These are phyloP conservation scores for Carassius carassius DNA, from an alignment of 2,113 vertebrate genomes.

Conservation along the genomic window DNA sequence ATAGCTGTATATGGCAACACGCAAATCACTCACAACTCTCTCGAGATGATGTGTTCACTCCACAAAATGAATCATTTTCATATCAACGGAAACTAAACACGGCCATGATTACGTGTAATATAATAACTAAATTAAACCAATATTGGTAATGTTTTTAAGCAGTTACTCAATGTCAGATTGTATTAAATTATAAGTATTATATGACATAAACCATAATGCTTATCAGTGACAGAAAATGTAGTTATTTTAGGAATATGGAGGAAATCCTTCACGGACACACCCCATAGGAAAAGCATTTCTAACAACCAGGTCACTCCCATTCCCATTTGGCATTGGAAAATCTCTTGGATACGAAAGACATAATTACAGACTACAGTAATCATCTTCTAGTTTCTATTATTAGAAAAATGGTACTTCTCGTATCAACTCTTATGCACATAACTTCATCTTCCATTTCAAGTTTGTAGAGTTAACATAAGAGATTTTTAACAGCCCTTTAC, in stretches of 20 bases:
- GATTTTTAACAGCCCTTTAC: background rate
- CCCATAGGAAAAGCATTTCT: slow-evolving; percentile 65
- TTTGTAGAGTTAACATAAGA: background rate
- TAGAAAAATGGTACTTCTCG: background rate
- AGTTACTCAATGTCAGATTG: background rate
- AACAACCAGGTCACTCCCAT: slow-evolving; percentile 60
- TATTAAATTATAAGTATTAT: background rate
- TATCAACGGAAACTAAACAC: too few species aligned
- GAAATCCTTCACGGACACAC: slow-evolving; percentile 70
- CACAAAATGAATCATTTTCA: too few species aligned
- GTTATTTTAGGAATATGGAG: slow-evolving; percentile 65
- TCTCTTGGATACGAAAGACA: slow-evolving; percentile 49
- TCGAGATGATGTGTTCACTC: too few species aligned
- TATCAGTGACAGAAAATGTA: slow-evolving; percentile 61
- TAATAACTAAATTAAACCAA: too few species aligned
- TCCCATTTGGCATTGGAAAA: slow-evolving; percentile 67
- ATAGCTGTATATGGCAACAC: too few species aligned
- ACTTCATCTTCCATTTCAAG: background rate
- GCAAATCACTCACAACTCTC: too few species aligned
- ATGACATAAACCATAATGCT: slow-evolving; percentile 28
- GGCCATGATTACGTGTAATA: too few species aligned
- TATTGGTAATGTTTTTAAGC: background rate
- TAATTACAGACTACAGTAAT: background rate
- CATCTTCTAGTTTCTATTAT: background rate
- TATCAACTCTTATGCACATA: background rate